Evolutionary conservation across 2,113 vertebrate species (phyloP), one percentile per base, ranked within the genome.

Genomic region (Channa argus): DNA sequence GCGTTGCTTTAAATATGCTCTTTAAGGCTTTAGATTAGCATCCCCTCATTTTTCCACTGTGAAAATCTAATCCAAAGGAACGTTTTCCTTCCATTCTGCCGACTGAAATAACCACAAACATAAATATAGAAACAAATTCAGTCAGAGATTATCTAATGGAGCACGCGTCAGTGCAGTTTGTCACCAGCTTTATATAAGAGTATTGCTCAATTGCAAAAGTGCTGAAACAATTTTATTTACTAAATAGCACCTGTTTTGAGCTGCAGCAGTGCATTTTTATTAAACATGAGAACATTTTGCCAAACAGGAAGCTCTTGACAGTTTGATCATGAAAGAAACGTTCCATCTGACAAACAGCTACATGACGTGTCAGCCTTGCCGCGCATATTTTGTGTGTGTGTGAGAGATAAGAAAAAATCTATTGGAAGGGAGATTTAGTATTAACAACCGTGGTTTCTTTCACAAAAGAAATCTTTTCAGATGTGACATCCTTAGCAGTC

Each of bases 91-190:
- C 83, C 77, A 82, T 84, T 88, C 76, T 24, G 74, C 80, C 79
- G 66, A 73, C 77, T 83, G 75, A 86, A 89, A 88, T 75, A 79
- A 90, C 85, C 78, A 65, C 52, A 80, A 85, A 89, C 85, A 88
- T 90, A 89, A 88, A 92, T 91, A 85, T 88, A 78, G 87, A 87
- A 86, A 88, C 89, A 89, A 89, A 91, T 86, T 87, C 76, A 89
- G 84, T 90, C 86, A 90, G 87, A 89, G 89, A 91, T 89, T 88
- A 85, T 90, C 88, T 88, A 89, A 92, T 88, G 87, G 89, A 87
- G 86, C 71, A 49, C 86, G 86, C 81, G 65, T 91, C 85, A 86
- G 83, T 72, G 83, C 83, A 45, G 86, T 90, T 86, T 90, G 89
- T 91, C 86, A 90, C 77, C 63, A 75, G 87, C 87, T 82, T 87